Evolutionary conservation across 2,888 invertebrate species (phyloP), one percentile per base, ranked within the genome.

Genomic region (Tortricodes alternella): DNA sequence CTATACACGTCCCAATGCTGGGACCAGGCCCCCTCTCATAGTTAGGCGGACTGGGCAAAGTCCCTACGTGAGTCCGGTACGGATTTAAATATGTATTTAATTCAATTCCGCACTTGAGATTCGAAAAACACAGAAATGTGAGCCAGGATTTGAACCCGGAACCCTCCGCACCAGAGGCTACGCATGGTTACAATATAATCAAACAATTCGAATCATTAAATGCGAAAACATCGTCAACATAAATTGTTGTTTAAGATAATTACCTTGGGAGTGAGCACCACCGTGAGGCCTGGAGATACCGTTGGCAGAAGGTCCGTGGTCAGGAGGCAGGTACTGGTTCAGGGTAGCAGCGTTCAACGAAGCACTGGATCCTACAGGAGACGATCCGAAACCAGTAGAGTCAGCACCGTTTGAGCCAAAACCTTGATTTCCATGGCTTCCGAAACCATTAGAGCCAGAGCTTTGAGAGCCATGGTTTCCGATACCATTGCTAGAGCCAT

Each of bases 271-370:
- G 1, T 19, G 55, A 43, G 55, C 19, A 43, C 48, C 46, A 18
- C 46, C 46, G 16, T 29, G 27, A n/a, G 37, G 29, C 41, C 41
- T 34, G 23, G 39, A 19, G 38, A 53, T 46, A 23, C 53, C 53
- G 11, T 16, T 15, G 11, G 48, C 51, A 15, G 74, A 74, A 46
- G 81, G 65, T 62, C 78, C 83, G 2, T 80, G 82, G 60, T 81
- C 59, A 61, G 89, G 89, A 18, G 89, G 87, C 23, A 90, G 68
- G 67, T 90, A 90, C 58, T 88, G 86, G 72, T 85, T 89, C 41
- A 80, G 80, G 15, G 82, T 78, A 21, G 83, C 83, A n/a, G 74
- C 77, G 16, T 67, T 65, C 60, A 78, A 76, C 6, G 70, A 62
- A 18, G 29, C 19, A 29, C 32, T 41, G 24, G 43, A 18, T 21